phyloP scores from a whole-genome alignment of 2,113 vertebrate genomes.

The Macaca nemestrina region DNA sequence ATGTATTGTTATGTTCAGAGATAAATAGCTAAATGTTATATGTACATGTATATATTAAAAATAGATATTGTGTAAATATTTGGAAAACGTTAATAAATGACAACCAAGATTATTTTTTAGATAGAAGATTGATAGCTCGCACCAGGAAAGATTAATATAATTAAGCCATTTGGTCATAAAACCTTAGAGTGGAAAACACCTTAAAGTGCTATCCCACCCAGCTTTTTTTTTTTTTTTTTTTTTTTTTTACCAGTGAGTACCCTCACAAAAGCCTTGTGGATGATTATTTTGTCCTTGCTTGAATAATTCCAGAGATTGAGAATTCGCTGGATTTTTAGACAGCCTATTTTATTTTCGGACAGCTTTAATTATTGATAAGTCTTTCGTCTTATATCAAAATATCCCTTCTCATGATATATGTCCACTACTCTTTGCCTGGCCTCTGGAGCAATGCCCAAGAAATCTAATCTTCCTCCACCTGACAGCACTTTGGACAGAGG shows the following conservation, averaged over 20 bases:
- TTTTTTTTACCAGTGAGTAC: background rate
- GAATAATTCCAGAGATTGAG: background rate
- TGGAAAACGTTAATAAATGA: background rate
- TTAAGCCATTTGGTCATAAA: background rate
- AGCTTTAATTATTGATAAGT: background rate
- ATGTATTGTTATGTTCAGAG: background rate
- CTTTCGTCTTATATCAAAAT: background rate
- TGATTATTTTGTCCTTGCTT: background rate
- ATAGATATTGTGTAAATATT: background rate
- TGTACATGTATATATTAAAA: background rate
- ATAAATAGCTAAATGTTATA: background rate
- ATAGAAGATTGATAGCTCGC: background rate
- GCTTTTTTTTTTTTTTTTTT: background rate
- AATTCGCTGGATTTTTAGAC: background rate
- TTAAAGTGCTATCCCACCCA: background rate
- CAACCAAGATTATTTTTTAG: background rate
- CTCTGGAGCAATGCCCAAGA: background rate
- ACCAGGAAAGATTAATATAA: background rate
- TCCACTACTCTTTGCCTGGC: background rate
- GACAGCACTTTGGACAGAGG: background rate
- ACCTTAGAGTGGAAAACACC: background rate
- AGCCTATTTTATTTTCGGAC: background rate
- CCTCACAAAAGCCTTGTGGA: background rate
- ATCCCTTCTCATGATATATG: background rate
- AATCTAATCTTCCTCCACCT: background rate